phyloP scores from a whole-genome alignment of 1,140 invertebrate genomes.

The Diabrotica undecimpunctata region DNA sequence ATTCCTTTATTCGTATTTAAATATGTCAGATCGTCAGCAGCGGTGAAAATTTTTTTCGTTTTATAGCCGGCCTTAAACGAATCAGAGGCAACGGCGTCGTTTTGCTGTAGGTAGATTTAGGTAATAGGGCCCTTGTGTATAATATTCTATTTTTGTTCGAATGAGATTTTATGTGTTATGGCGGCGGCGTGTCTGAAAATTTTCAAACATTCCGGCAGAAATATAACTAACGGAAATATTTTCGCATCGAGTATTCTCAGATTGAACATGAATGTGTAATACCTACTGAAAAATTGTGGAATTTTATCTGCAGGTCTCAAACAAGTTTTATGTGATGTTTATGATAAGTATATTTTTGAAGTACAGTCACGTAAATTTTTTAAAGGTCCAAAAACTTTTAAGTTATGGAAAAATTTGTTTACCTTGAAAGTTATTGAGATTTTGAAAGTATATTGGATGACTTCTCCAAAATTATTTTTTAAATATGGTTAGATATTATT shows the following conservation, averaged over 20 bases:
- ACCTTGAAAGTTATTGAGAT: no score
- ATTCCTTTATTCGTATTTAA: neutral
- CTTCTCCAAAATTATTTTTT: no score
- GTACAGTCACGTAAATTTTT: neutral
- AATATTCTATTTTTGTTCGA: conserved; percentile 37
- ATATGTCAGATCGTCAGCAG: neutral
- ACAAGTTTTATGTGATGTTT: neutral
- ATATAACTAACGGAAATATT: conserved; percentile 13
- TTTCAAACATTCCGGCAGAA: conserved; percentile 7
- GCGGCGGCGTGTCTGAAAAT: conserved; percentile 26
- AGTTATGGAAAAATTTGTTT: no score
- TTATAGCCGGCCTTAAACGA: conserved; percentile 17
- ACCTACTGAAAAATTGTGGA: neutral
- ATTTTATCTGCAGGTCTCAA: neutral
- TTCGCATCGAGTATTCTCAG: conserved; percentile 11
- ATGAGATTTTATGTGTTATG: conserved; percentile 35
- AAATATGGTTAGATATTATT: no score
- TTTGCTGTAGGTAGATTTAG: conserved; percentile 29
- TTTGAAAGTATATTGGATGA: no score
- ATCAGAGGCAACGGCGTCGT: conserved; percentile 21
- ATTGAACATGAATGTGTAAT: neutral
- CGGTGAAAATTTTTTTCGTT: no score
- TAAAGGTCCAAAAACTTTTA: no score
- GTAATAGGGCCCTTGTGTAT: conserved; percentile 34
- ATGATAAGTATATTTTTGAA: neutral